Conservation (phyloP, 2,888 invertebrate species). For the Notodonta ziczac region DNA sequence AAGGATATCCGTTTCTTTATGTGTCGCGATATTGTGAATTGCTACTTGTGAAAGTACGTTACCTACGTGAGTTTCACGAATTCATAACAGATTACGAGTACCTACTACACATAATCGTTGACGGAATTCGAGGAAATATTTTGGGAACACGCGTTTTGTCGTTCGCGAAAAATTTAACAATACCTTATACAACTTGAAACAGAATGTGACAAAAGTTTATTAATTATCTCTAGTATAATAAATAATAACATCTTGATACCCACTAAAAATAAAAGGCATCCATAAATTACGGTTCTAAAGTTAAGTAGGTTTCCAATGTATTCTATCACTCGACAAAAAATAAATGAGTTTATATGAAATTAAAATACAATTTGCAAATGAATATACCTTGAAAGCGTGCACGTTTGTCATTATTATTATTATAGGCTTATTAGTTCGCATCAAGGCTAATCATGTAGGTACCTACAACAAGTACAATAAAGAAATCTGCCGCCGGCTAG, state of each 20-base stretch:
- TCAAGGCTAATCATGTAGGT: constrained; percentile 34
- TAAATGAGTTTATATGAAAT: neutral
- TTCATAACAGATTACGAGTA: constrained; percentile 49
- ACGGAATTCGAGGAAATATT: constrained; percentile 32
- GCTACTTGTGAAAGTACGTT: constrained; percentile 48
- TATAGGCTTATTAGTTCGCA: constrained; percentile 41
- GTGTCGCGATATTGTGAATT: constrained; percentile 40
- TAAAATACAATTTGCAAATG: neutral
- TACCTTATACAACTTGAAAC: neutral
- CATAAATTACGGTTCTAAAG: too few relatives aligned
- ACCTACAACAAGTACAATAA: constrained; percentile 40
- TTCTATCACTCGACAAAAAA: too few relatives aligned
- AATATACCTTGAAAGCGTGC: constrained; percentile 6
- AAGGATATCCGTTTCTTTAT: constrained; percentile 59
- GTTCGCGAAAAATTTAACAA: constrained; percentile 34
- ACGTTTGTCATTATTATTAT: constrained; percentile 35
- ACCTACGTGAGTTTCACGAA: constrained; percentile 36
- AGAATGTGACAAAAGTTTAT: too few relatives aligned
- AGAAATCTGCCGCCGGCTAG: constrained; percentile 44
- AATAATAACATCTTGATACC: too few relatives aligned
- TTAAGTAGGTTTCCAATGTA: too few relatives aligned
- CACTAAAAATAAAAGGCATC: too few relatives aligned
- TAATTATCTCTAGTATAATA: too few relatives aligned
- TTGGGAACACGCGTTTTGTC: constrained; percentile 16
- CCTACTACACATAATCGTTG: constrained; percentile 28